A percentile compares a stretch with the other conserved stretches of the same genome.
Conservation (phyloP, 1,140 invertebrate species). For the Drosophila ficusphila region DNA sequence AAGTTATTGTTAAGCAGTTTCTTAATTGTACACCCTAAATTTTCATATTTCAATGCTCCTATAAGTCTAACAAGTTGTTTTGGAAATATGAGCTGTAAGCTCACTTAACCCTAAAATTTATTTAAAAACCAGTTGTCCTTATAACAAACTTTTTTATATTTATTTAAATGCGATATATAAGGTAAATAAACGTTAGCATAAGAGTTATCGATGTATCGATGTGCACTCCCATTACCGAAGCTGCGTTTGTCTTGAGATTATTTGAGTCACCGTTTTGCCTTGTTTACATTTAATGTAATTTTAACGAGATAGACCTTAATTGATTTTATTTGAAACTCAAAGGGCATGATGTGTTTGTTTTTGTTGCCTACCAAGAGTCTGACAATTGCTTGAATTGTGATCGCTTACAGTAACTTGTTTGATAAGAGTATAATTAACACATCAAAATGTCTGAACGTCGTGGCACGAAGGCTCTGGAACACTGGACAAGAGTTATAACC, state of each 20-base stretch:
- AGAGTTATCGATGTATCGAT: background rate
- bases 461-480: conserved; percentile 93
- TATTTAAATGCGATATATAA: too few species aligned
- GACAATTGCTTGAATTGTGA: background rate
- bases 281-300: conserved; percentile 34
- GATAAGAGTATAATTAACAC: background rate
- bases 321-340: background rate
- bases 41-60: too few species aligned
- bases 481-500: conserved; percentile 94
- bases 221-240: background rate
- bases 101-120: too few species aligned
- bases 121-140: too few species aligned
- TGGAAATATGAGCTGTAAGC: too few species aligned
- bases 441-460: conserved; percentile 89
- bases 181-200: background rate
- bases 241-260: conserved; percentile 15
- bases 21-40: too few species aligned
- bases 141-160: too few species aligned
- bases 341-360: conserved; percentile 9
- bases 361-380: background rate
- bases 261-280: conserved; percentile 24
- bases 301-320: conserved; percentile 11
- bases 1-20: too few species aligned
- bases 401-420: background rate
- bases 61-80: too few species aligned